These are phyloP conservation scores for Naso thynnoides DNA, from an alignment of 2,797 vertebrate species.

Conservation along the genomic window DNA sequence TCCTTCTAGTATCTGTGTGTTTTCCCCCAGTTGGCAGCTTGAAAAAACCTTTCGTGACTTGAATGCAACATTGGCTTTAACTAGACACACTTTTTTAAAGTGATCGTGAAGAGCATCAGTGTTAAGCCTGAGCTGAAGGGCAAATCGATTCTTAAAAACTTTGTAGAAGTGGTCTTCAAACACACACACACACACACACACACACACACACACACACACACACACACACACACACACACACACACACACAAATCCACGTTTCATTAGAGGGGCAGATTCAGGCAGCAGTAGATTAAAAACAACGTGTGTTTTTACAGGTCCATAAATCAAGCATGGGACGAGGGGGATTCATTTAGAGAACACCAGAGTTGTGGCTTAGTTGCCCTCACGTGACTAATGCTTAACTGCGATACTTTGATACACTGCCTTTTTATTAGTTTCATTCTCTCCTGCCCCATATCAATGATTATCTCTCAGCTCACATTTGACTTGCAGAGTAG, in stretches of 20 bases:
- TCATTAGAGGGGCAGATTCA: slow-evolving; percentile 83
- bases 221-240: slow-evolving; percentile 58
- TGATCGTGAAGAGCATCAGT: not conserved
- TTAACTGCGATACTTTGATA: slow-evolving; percentile 77
- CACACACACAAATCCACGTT: slow-evolving; percentile 75
- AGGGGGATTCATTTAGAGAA: slow-evolving; percentile 84
- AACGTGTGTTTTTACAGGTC: slow-evolving; percentile 86
- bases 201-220: slow-evolving; percentile 47
- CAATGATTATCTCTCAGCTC: slow-evolving; percentile 72
- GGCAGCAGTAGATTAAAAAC: slow-evolving; percentile 86
- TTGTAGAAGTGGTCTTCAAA: slow-evolving; percentile 3
- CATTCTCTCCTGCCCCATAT: slow-evolving; percentile 74
- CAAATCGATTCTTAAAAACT: slow-evolving; percentile 9
- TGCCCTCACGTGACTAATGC: slow-evolving; percentile 78
- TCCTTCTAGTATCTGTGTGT: slow-evolving; percentile 8
- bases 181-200: slow-evolving; percentile 32
- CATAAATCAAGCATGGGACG: slow-evolving; percentile 83
- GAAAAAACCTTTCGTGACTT: slow-evolving; percentile 45
- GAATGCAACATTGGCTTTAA: slow-evolving; percentile 47
- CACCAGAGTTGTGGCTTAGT: slow-evolving; percentile 74
- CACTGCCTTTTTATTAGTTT: slow-evolving; percentile 83
- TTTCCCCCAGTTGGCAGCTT: slow-evolving; percentile 54
- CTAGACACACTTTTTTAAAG: not conserved
- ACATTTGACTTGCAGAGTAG: slow-evolving; percentile 76
- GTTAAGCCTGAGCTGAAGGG: not conserved